phyloP scores from a whole-genome alignment of 2,888 invertebrate species.

The Archips crataeganus region DNA sequence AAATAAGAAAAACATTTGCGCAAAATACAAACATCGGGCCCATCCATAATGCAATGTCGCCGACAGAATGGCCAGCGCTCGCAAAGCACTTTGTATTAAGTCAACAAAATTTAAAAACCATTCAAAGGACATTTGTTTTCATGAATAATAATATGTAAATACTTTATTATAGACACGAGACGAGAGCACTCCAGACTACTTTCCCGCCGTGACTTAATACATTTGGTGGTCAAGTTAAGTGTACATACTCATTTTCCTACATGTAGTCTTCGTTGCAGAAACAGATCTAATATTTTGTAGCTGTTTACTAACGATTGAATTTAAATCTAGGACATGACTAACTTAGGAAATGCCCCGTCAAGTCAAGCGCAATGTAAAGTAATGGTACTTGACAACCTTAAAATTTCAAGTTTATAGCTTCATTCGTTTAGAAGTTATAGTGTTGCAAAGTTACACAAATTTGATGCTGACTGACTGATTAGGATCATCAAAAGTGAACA shows the following conservation, averaged over 20 bases:
- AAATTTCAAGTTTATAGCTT: too few relatives aligned
- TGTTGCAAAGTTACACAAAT: too few relatives aligned
- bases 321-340: too few relatives aligned
- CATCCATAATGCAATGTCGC: conserved; percentile 73
- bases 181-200: conserved; percentile 47
- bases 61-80: conserved; percentile 74
- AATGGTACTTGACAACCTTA: too few relatives aligned
- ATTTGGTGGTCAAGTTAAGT: conserved; percentile 41
- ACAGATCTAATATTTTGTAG: not conserved
- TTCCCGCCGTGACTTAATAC: conserved; percentile 44
- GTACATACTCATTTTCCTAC: conserved; percentile 19
- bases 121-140: conserved; percentile 81
- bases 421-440: too few relatives aligned
- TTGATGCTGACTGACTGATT: too few relatives aligned
- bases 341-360: too few relatives aligned
- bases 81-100: conserved; percentile 81
- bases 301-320: not conserved
- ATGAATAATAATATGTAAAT: conserved; percentile 82
- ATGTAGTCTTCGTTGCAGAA: not conserved
- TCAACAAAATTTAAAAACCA: conserved; percentile 81
- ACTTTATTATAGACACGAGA: conserved; percentile 65
- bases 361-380: too few relatives aligned
- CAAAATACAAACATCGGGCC: conserved; percentile 66
- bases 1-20: conserved; percentile 75
- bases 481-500: too few relatives aligned